Base-by-base conservation (phyloP, 1,140 invertebrate species). In the Chrysoperla carnea region DNA sequence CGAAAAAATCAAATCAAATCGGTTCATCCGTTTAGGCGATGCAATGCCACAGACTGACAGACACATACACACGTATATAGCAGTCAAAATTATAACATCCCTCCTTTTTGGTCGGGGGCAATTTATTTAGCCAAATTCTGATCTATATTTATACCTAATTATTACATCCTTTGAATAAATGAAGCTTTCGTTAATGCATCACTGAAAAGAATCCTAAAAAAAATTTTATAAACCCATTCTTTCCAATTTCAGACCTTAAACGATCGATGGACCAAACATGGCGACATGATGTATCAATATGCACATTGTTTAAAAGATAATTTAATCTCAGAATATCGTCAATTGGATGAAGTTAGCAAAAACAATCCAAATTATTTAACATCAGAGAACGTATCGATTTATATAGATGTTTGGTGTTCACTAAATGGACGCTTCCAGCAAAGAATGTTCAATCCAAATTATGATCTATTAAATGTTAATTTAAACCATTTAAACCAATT, bases 391-490 rank as follows among this genome's bases (percentile, higher is more conserved):
- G 64, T 76, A 33, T 80, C 75, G 4, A 70, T 94, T 35, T 83
- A 85, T 54, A 63, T 93, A 12, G 90, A 95, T 55, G 76, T 93
- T 1, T 94, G 89, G 88, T 81, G 78, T 52, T 91, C 88, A 0
- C 64, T 94, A 52, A 95, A 93, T 54, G 75, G 80, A 0, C 70
- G 90, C 48, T 91, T 93, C 57, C 81, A 87, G 46, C 90, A 94
- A 57, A 70, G 89, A 39, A 78, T 90, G 59, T 91, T 84, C 52
- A 71, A 93, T 65, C 83, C 88, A 0, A 70, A 74, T 28, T 72
- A 83, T 9, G 79, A 93, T 62, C 52, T 86, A 36, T 46, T 91
- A 0, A 70, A 64, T 28, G 82, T 75, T 60, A 76, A 2, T 94
- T 89, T 89, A 80, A 76, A 29, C 77, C 83, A 0, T 85, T 90